Evolutionary conservation across 1,140 invertebrate species (phyloP), one percentile per base, ranked within the genome.

Genomic region (Zaprionus nigranus): DNA sequence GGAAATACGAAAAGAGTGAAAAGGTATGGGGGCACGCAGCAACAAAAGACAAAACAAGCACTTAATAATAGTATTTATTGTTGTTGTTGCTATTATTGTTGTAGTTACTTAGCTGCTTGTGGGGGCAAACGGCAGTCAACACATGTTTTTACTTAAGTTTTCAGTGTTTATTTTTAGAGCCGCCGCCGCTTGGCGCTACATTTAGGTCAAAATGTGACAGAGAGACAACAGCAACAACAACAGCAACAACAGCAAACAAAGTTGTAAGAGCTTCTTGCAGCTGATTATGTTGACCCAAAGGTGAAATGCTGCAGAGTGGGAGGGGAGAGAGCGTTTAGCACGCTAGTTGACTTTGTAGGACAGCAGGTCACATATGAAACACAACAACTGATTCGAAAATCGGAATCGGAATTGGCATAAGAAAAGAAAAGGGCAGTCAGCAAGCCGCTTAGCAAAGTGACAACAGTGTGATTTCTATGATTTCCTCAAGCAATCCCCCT

Each of bases 131-230:
- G 74, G 54, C 72, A 66, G 75, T 72, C 69, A 67, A 78, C 82
- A 84, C 70, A 84, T 85, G 82, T 78, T 78, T 86, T 78, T 81
- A 85, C 82, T 84, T 81, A 81, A 85, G 82, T 85, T 84, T 77
- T 81, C 65, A 58, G 58, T 60, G 62, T 73, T 75, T 82, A 82
- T 82, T 82, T 82, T 75, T 82, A 82, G 71, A 70, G 62, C 40
- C 59, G 74, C 40, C 59, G 74, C 15, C 64, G 64, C 40, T 46
- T 65, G 60, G 17, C 24, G 62, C 49, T 66, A 73, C 79, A 75
- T 67, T 58, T 67, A 69, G 74, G 74, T 77, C 74, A 77, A 61
- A 77, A 62, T 66, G 69, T 66, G 69, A 71, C 67, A 76, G 22
- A 51, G 22, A 61, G 54, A 40, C 24, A 56, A 34, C 24, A 59